Evolutionary conservation across 2,113 vertebrate species (phyloP), one percentile per base, ranked within the genome.

Genomic region (Trichomycterus rosablanca): DNA sequence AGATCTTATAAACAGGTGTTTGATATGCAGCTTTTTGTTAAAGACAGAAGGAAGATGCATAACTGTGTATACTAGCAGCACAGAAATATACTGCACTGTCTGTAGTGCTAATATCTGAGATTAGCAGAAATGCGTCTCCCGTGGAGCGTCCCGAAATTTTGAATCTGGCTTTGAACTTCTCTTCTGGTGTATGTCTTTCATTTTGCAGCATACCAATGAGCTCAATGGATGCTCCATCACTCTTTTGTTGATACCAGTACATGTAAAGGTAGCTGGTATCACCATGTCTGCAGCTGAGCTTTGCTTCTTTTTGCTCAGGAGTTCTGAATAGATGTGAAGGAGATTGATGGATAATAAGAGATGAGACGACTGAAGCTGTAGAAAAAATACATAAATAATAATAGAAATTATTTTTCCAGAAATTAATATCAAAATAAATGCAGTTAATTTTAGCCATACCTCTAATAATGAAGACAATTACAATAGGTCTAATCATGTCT

Each of bases 1-100:
- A 48, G 45, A 19, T 54, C 20, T 34, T 35, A 28, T 63, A 5
- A 16, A 28, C 49, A 54, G 37, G 30, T 62, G 39, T 30, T 26
- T 49, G n/a, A 20, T 39, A n/a, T 9, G 39, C 1, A 24, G 32
- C 7, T 65, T 74, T 74, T 66, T 66, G 56, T 52, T 9, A 30
- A 7, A 3, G 9, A 22, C 30, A 34, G 2, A 26, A 16, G 11
- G 16, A n/a, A 48, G 9, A 35, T 76, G 34, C 23, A 19, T 51
- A 49, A 16, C 11, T 16, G 83, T 83, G 81, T 44, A 26, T 42
- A 0, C 70, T 59, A 1, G 76, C 77, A 63, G 79, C 76, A 79
- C 81, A 82, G 64, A 72, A 80, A 49, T 81, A 83, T 12, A 74
- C 40, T 0, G 67, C 76, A 4, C 42, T 68, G 61, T 68, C 71